These are phyloP conservation scores for Hedya salicella DNA, from an alignment of 2,888 invertebrate species.

Conservation along the genomic window DNA sequence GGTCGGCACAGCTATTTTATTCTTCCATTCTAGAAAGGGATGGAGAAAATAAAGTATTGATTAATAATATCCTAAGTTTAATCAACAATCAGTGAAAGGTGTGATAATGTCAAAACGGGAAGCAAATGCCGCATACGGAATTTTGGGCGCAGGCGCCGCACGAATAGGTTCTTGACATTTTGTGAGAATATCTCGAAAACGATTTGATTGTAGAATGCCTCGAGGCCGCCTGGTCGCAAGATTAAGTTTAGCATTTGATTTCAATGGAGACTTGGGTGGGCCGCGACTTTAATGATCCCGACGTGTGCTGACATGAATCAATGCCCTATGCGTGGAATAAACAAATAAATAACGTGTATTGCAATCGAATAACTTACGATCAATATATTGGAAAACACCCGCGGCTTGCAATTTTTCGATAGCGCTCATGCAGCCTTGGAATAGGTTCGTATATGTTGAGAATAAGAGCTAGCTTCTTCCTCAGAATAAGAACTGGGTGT, in stretches of 20 bases:
- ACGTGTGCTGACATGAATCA: conserved; percentile 37
- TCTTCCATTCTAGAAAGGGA: too few relatives aligned
- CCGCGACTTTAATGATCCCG: conserved; percentile 37
- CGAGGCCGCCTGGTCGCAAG: conserved; percentile 58
- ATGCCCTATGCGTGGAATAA: conserved; percentile 33
- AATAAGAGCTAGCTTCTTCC: too few relatives aligned
- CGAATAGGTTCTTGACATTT: conserved; percentile 55
- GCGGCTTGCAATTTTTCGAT: conserved; percentile 14
- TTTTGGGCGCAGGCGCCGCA: conserved; percentile 35
- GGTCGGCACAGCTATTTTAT: too few relatives aligned
- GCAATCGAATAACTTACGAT: conserved; percentile 12
- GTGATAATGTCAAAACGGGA: conserved; percentile 15
- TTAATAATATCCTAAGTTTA: too few relatives aligned
- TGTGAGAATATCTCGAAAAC: conserved; percentile 54
- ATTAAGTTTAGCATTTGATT: conserved; percentile 54
- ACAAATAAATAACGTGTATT: conserved; percentile 29
- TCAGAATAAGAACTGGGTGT: too few relatives aligned
- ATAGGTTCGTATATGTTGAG: not conserved
- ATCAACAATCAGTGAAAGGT: conserved; percentile 36
- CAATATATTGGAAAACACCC: conserved; percentile 14
- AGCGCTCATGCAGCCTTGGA: not conserved
- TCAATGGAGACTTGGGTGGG: conserved; percentile 46
- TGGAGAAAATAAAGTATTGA: too few relatives aligned
- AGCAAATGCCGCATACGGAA: conserved; percentile 25
- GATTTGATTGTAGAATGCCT: conserved; percentile 54